These are phyloP conservation scores for Coremacera marginata DNA, from an alignment of 2,888 invertebrate species.

Conservation along the genomic window DNA sequence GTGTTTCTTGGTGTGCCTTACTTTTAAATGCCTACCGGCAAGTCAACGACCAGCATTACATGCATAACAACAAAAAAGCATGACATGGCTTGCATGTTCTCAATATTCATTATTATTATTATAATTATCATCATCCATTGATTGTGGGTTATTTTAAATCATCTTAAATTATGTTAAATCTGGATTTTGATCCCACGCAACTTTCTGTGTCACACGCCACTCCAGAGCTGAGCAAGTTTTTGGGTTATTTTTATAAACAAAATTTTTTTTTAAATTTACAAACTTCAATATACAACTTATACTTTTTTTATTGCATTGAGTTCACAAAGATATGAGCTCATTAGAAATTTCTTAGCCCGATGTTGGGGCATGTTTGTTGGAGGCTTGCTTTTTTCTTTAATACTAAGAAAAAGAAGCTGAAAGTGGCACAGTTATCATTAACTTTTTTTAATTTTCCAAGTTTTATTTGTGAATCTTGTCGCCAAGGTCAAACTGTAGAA, in stretches of 20 bases:
- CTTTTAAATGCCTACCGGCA: neutral
- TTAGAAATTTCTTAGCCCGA: too few relatives aligned
- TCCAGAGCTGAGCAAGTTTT: neutral
- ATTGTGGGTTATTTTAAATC: neutral
- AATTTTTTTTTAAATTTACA: neutral
- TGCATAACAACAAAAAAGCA: neutral
- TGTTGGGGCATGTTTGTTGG: too few relatives aligned
- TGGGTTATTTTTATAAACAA: neutral
- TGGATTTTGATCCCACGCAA: conserved; percentile 8
- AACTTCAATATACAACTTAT: too few relatives aligned
- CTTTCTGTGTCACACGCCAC: neutral
- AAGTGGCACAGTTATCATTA: too few relatives aligned
- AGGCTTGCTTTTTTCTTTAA: too few relatives aligned
- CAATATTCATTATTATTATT: neutral
- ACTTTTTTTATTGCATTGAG: too few relatives aligned
- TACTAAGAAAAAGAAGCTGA: too few relatives aligned
- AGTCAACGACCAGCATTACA: neutral
- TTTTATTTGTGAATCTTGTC: too few relatives aligned
- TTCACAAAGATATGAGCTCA: too few relatives aligned
- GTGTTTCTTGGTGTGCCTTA: neutral
- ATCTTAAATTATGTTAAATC: conserved; percentile 19
- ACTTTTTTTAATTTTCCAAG: too few relatives aligned
- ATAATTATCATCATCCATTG: neutral
- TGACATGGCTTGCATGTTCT: conserved; percentile 12
- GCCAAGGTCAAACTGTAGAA: too few relatives aligned